Percentiles rank a stretch among this genome's conserved stretches.
Evolutionary conservation across 2,113 vertebrate species (phyloP).

Genomic region (Prunella himalayana): DNA sequence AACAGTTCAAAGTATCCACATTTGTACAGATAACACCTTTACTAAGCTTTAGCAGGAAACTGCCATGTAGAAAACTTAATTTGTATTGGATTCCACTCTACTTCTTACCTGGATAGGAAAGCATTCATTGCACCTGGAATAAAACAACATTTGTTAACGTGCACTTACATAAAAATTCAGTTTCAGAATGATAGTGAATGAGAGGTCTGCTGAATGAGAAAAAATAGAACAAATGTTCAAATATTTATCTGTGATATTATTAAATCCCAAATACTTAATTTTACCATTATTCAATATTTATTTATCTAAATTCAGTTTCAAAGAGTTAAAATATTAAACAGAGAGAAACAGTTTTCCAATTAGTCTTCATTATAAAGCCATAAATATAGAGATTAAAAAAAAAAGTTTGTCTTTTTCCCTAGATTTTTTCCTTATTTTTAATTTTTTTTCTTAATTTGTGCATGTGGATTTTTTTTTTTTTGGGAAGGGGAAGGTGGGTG

Average conservation of each 20-base stretch:
- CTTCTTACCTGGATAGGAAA: background rate
- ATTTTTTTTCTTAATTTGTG: too few relatives aligned
- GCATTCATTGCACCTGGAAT: background rate
- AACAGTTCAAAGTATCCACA: background rate
- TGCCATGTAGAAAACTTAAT: background rate
- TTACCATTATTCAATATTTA: background rate
- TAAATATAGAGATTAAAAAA: background rate
- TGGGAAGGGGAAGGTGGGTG: fast-evolving
- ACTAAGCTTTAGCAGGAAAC: background rate
- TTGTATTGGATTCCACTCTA: background rate
- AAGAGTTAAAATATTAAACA: background rate
- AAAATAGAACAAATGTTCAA: background rate
- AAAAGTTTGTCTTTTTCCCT: fast-evolving
- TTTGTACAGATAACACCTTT: background rate
- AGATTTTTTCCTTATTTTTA: background rate
- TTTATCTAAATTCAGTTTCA: background rate
- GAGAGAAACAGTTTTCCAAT: background rate
- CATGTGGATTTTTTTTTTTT: background rate
- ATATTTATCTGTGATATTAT: background rate
- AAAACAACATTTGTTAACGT: background rate
- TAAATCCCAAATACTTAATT: background rate
- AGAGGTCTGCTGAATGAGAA: background rate
- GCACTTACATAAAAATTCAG: background rate
- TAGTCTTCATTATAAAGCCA: background rate
- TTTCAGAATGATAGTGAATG: background rate